Conservation (phyloP, 2,797 vertebrate genomes). For the Distichodus sexfasciatus region DNA sequence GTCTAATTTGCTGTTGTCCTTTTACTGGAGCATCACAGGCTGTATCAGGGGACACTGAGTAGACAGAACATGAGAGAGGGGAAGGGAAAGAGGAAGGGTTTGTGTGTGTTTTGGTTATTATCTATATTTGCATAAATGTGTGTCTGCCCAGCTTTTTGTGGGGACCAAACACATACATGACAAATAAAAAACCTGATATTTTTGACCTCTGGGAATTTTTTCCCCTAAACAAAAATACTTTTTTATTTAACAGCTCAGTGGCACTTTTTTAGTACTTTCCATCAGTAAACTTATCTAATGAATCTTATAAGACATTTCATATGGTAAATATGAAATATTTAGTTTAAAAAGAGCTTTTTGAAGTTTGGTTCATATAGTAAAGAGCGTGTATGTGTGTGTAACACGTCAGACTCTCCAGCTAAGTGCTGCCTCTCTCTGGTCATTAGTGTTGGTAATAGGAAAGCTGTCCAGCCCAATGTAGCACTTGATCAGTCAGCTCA, state of each 20-base stretch:
- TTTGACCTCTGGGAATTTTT: no score
- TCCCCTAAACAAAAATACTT: no score
- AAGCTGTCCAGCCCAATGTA: conserved; percentile 46
- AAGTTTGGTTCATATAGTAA: no score
- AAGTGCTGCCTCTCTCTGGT: conserved; percentile 31
- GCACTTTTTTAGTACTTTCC: no score
- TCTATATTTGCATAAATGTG: conserved; percentile 11
- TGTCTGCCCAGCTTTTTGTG: no score
- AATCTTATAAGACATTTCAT: no score
- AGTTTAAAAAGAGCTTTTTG: no score
- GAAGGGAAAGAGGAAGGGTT: not conserved
- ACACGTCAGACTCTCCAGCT: not conserved
- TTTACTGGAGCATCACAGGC: not conserved
- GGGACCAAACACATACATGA: no score
- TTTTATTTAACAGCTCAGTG: no score
- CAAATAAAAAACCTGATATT: no score
- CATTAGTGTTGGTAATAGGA: conserved; percentile 51
- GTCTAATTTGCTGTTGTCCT: conserved; percentile 31
- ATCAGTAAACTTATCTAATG: no score
- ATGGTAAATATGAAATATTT: no score
- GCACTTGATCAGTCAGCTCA: conserved; percentile 53
- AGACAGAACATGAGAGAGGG: not conserved
- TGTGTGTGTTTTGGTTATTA: not conserved
- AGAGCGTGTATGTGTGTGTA: not conserved
- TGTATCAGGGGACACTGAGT: not conserved